Evolutionary conservation across 2,113 vertebrate species (phyloP).

Genomic region (Corydoras sp.): DNA sequence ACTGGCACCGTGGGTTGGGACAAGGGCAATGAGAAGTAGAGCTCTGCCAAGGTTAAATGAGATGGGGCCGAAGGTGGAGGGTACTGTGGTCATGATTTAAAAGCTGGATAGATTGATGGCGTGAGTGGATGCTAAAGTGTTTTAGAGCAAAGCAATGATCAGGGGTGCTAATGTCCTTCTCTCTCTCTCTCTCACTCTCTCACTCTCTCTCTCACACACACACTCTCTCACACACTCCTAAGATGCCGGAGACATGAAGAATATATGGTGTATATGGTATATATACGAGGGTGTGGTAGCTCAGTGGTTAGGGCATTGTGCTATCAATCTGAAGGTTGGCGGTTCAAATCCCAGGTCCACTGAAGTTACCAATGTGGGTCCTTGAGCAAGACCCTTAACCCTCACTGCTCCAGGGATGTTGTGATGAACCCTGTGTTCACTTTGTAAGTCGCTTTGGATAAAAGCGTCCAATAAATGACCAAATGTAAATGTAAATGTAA

Average conservation of each 20-base stretch:
- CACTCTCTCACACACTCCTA: conserved; percentile 18
- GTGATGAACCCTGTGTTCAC: too few species aligned
- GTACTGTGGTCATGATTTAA: conserved; percentile 52
- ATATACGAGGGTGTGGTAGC: too few species aligned
- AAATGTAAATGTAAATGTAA: too few species aligned
- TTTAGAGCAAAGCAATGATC: conserved; percentile 57
- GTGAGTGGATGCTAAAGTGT: conserved; percentile 49
- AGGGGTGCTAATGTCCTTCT: conserved; percentile 22
- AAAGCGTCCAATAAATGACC: too few species aligned
- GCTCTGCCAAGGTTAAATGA: conserved; percentile 3
- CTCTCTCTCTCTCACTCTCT: not conserved
- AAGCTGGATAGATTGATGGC: conserved; percentile 47
- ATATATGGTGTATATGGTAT: too few species aligned
- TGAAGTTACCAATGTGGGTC: too few species aligned
- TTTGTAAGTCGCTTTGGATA: too few species aligned
- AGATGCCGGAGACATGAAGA: conserved; percentile 12
- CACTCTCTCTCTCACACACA: not conserved
- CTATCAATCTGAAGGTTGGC: too few species aligned
- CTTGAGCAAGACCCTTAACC: too few species aligned
- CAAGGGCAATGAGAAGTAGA: conserved; percentile 38
- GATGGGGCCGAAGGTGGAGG: not conserved
- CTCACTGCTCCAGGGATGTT: too few species aligned
- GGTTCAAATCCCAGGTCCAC: too few species aligned
- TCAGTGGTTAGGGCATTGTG: too few species aligned
- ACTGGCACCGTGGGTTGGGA: conserved; percentile 25